Evolutionary conservation across 2,113 vertebrate genomes (phyloP), one percentile per base, ranked within the genome.

Genomic region (Spermophilus dauricus): DNA sequence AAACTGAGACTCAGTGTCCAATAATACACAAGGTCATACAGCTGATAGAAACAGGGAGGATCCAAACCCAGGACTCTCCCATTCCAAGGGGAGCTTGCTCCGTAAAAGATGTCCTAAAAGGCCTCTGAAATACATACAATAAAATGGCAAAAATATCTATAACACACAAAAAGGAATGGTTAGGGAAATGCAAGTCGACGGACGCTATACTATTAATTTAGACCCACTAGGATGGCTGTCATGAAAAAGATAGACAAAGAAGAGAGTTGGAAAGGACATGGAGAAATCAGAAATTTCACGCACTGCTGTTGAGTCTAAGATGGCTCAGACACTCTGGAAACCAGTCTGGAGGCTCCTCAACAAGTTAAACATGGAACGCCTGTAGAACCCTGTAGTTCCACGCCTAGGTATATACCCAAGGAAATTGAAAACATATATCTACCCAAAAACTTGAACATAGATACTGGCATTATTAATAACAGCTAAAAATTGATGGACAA

Each of bases 141-240:
- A 42, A 56, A 78, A 95, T 90, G 63, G 56, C 28, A 83, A 90
- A 93, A 95, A 70, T 63, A 73, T 28, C 8, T 83, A 69, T 61
- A 82, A 89, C 53, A 61, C 34, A 30, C 51, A 69, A 48, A 88
- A 89, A 63, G 77, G 37, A 86, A 28, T 28, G 48, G 20, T 89
- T 61, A 73, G 28, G 76, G n/a, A 93, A 95, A 53, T 30, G 8
- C 51, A 91, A 88, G 53, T 77, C 28, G 63, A 51, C 48, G 0
- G 10, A 51, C 2, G 11, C 48, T 51, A 51, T 51, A 51, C 48
- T 51, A 51, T 51, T 12, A 51, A 51, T 51, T 51, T 51, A 51
- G 48, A 51, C 48, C 63, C 1, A 11, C 0, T 53, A 73, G 30
- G 12, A 42, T 42, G 69, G 37, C 73, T 76, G 10, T n/a, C 26